Percentiles rank a stretch among this genome's conserved stretches.
Conservation (phyloP, 2,113 vertebrate species). For the Stegostoma tigrinum region DNA sequence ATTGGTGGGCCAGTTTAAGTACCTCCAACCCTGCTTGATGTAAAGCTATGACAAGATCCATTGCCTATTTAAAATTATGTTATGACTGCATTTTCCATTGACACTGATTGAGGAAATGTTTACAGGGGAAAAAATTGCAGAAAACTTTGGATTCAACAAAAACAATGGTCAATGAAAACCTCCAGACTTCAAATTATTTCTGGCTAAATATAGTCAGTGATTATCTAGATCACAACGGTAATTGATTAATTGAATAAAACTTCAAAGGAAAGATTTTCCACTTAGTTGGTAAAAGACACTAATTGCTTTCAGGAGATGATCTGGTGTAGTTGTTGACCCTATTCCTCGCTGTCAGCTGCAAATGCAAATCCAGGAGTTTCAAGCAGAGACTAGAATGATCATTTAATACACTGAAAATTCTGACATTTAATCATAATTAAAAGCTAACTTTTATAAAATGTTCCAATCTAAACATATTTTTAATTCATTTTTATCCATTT, state of each 20-base stretch:
- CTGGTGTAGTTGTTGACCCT: neutral
- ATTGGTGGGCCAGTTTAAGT: neutral
- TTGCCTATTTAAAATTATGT: neutral
- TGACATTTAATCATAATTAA: constrained; percentile 4
- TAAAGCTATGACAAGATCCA: neutral
- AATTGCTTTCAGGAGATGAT: constrained; percentile 28
- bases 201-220: neutral
- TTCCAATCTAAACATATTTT: too few species aligned
- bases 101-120: neutral
- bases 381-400: neutral
- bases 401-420: neutral
- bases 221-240: neutral
- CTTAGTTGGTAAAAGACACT: neutral
- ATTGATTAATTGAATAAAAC: constrained; percentile 32
- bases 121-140: neutral
- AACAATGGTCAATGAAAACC: neutral
- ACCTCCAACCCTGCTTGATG: neutral
- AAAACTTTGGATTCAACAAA: neutral
- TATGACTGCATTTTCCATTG: neutral
- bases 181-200: constrained; percentile 17
- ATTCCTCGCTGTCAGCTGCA: neutral
- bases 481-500: too few species aligned
- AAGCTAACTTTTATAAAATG: neutral
- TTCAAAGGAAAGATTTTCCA: constrained; percentile 34
- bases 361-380: neutral